Evolutionary conservation across 2,888 invertebrate species (phyloP).

Genomic region (Aphidoletes aphidimyza): DNA sequence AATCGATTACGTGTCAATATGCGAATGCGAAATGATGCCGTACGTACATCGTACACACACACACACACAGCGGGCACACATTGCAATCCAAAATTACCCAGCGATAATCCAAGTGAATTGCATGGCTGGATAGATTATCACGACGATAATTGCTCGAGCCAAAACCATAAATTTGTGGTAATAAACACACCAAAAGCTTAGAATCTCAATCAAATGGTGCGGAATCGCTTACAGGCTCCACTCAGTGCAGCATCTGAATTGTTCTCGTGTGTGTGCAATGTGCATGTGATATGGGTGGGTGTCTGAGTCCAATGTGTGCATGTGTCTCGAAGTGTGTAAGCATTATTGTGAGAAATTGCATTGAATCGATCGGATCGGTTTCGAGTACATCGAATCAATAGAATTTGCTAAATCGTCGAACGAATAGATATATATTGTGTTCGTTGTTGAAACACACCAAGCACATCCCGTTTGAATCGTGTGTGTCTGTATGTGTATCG

Average conservation of each 20-base stretch:
- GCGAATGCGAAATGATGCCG: too few relatives aligned
- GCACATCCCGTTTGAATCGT: not conserved
- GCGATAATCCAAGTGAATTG: not conserved
- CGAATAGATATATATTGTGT: too few relatives aligned
- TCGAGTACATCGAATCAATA: not conserved
- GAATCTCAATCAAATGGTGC: not conserved
- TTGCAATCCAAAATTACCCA: not conserved
- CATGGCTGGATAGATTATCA: not conserved
- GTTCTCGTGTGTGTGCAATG: too few relatives aligned
- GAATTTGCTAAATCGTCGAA: not conserved
- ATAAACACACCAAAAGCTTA: not conserved
- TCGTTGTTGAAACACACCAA: too few relatives aligned
- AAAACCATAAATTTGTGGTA: slow-evolving; percentile 33
- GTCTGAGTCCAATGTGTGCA: too few relatives aligned
- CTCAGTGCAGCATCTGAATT: too few relatives aligned
- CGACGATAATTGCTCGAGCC: not conserved
- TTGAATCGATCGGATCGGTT: not conserved
- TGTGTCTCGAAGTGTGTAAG: too few relatives aligned
- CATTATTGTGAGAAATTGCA: not conserved
- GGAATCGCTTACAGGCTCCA: not conserved
- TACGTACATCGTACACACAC: too few relatives aligned
- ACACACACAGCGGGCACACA: too few relatives aligned
- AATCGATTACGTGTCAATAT: not conserved
- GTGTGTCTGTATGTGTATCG: not conserved
- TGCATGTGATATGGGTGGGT: too few relatives aligned